Evolutionary conservation across 2,888 invertebrate genomes (phyloP).

Genomic region (Deroplatys truncata): DNA sequence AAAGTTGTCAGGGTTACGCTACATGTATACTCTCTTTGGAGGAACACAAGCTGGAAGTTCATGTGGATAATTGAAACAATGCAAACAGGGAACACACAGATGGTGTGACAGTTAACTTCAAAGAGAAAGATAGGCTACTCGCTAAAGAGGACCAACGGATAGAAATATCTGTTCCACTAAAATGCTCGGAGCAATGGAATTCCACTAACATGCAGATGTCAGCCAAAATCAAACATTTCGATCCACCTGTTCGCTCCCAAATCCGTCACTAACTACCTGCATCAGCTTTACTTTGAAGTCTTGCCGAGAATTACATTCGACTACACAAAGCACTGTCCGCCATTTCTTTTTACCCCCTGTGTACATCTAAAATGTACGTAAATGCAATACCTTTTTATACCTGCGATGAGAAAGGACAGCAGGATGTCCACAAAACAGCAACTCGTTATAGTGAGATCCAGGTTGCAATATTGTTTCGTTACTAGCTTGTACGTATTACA

Average conservation of each 20-base stretch:
- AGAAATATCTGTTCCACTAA: neutral
- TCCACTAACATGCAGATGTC: neutral
- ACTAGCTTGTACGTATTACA: no score
- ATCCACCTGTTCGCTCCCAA: neutral
- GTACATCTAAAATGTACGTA: no score
- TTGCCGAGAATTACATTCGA: no score
- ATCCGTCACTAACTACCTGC: neutral
- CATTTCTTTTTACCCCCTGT: no score
- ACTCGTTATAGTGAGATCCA: no score
- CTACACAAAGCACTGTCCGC: no score
- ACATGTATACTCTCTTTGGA: neutral
- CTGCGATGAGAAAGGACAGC: no score
- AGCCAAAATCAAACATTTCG: neutral
- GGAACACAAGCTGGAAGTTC: neutral
- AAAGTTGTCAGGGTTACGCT: no score
- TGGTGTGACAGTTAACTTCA: neutral
- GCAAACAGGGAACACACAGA: neutral
- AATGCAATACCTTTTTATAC: no score
- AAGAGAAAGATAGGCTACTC: neutral
- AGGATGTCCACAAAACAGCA: no score
- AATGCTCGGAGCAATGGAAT: neutral
- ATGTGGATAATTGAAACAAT: neutral
- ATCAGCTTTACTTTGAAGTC: no score
- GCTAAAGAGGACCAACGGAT: neutral
- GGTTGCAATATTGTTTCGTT: no score